Evolutionary conservation across 1,140 invertebrate genomes (phyloP).

Genomic region (Pomacea maculata): DNA sequence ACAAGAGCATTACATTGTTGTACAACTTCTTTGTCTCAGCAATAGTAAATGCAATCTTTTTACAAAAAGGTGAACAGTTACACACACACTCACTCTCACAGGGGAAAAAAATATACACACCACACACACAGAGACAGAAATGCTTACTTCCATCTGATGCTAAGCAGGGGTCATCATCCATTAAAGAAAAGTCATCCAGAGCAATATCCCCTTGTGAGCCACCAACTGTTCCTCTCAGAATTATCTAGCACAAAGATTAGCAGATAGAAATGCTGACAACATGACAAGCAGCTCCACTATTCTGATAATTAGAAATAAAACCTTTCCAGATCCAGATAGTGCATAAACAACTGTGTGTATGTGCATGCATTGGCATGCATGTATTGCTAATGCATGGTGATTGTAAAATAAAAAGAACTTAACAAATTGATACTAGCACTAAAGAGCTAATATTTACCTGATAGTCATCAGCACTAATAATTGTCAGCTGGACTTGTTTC

Average conservation of each 20-base stretch:
- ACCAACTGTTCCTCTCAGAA: constrained; percentile 49
- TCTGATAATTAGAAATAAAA: constrained; percentile 14
- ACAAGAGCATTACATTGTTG: too few relatives aligned
- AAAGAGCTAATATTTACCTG: constrained; percentile 41
- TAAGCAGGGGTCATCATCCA: constrained; percentile 54
- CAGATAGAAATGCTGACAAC: constrained; percentile 10
- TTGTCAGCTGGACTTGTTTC: constrained; percentile 46
- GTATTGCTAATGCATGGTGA: not conserved
- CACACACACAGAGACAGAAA: too few relatives aligned
- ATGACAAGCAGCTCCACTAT: not conserved
- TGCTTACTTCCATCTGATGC: constrained; percentile 20
- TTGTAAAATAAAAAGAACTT: not conserved
- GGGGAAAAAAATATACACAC: not conserved
- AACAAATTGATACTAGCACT: not conserved
- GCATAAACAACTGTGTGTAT: too few relatives aligned
- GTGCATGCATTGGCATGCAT: not conserved
- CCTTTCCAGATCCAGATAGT: not conserved
- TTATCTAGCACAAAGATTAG: constrained; percentile 31
- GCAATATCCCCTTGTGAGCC: constrained; percentile 59
- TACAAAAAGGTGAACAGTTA: too few relatives aligned
- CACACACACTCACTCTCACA: not conserved
- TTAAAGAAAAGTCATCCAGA: constrained; percentile 64
- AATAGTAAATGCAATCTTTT: too few relatives aligned
- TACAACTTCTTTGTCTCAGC: too few relatives aligned
- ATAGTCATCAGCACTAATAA: constrained; percentile 47